Percentiles rank a stretch among this genome's conserved stretches.
phyloP scores from a whole-genome alignment of 2,888 invertebrate species.

The Drosophila macrospina region DNA sequence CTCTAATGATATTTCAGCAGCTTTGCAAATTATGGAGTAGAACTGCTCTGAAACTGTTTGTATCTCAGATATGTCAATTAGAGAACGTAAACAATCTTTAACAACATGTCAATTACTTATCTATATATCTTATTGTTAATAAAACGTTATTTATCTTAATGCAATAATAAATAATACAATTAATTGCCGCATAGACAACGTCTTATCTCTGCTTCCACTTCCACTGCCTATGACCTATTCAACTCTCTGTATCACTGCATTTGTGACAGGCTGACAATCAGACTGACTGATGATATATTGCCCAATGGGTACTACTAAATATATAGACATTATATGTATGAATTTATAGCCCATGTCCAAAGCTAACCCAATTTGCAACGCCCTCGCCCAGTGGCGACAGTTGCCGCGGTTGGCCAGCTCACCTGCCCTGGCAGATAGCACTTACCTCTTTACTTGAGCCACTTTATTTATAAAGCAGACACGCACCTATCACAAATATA shows the following conservation, averaged over 20 bases:
- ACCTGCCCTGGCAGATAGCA: constrained; percentile 56
- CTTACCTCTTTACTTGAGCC: constrained; percentile 63
- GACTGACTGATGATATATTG: constrained; percentile 36
- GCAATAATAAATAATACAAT: neutral
- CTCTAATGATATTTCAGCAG: no score
- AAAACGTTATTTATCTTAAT: no score
- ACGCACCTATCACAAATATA: constrained; percentile 57
- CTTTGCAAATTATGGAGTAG: no score
- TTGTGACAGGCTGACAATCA: neutral
- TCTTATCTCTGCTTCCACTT: neutral
- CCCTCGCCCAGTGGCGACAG: constrained; percentile 14
- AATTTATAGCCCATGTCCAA: constrained; percentile 61
- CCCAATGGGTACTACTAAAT: constrained; percentile 39
- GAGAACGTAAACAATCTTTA: no score
- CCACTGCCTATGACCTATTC: neutral
- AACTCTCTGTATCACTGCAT: neutral
- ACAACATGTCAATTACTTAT: no score
- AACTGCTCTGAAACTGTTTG: no score
- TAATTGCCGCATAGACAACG: neutral
- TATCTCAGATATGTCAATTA: no score
- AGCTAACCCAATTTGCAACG: constrained; percentile 59
- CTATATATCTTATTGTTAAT: no score
- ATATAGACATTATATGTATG: constrained; percentile 22
- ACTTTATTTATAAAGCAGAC: constrained; percentile 78
- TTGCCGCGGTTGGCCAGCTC: constrained; percentile 44